Evolutionary conservation across 2,888 invertebrate species (phyloP).

Genomic region (Tanypteryx hageni): DNA sequence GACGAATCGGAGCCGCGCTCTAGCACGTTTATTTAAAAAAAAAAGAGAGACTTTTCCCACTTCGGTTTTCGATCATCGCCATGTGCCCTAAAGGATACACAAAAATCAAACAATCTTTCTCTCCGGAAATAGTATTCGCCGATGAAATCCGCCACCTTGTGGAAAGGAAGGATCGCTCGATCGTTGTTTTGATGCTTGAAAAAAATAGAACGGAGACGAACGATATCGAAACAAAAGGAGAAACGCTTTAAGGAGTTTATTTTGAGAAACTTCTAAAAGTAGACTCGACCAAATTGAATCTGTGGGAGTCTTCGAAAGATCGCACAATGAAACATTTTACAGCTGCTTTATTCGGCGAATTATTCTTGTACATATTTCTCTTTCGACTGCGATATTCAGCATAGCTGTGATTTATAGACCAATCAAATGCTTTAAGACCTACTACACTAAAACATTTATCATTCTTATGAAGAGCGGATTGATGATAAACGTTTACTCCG

Average conservation of each 20-base stretch:
- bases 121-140: not conserved
- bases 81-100: not conserved
- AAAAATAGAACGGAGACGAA: not conserved
- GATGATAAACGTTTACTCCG: no score
- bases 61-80: not conserved
- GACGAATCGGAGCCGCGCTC: not conserved
- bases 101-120: not conserved
- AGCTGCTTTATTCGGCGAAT: no score
- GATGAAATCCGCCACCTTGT: not conserved
- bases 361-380: no score
- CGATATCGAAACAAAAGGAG: constrained; percentile 2
- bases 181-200: not conserved
- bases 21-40: not conserved
- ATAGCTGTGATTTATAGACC: no score
- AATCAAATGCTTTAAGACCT: no score
- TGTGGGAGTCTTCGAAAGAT: not conserved
- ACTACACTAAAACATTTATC: no score
- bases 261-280: not conserved
- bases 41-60: not conserved
- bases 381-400: no score
- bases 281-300: not conserved
- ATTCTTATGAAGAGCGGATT: no score
- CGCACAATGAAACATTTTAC: no score
- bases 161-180: not conserved
- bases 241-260: not conserved